These are phyloP conservation scores for Ormia ochracea DNA, from an alignment of 2,888 invertebrate genomes.

Conservation along the genomic window DNA sequence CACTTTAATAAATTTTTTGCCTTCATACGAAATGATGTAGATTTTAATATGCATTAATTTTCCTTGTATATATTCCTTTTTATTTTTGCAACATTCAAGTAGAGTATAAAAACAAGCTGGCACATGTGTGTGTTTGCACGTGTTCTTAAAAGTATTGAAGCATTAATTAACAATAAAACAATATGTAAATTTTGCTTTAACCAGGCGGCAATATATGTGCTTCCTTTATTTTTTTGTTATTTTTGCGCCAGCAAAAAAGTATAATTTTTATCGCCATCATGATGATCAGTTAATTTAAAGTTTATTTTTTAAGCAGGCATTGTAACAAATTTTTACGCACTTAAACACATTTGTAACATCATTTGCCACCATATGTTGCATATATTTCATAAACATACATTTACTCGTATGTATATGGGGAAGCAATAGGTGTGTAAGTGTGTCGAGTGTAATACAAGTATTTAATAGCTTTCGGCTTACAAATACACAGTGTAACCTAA, in stretches of 20 bases:
- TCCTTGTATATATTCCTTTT: too few relatives aligned
- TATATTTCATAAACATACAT: neutral
- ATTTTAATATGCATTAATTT: too few relatives aligned
- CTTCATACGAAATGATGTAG: too few relatives aligned
- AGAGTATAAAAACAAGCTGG: neutral
- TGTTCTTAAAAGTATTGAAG: slow-evolving; percentile 17
- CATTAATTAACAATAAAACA: slow-evolving; percentile 41
- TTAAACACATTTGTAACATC: neutral
- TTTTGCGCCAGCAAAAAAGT: neutral
- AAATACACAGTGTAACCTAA: neutral
- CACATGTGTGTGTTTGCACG: neutral
- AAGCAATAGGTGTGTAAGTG: neutral
- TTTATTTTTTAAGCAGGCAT: neutral
- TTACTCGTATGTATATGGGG: neutral
- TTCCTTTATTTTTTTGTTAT: neutral
- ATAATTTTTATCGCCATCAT: slow-evolving; percentile 10
- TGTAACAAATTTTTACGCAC: neutral
- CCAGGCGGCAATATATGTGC: neutral
- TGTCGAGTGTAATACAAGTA: slow-evolving; percentile 29
- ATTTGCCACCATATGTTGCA: slow-evolving; percentile 14
- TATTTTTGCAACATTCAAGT: too few relatives aligned
- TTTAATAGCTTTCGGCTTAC: slow-evolving; percentile 41
- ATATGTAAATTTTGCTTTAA: neutral
- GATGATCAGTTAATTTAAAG: slow-evolving; percentile 1
- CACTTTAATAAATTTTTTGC: too few relatives aligned